Evolutionary conservation across 2,797 vertebrate species (phyloP), one percentile per base, ranked within the genome.

Genomic region (Molothrus aeneus): DNA sequence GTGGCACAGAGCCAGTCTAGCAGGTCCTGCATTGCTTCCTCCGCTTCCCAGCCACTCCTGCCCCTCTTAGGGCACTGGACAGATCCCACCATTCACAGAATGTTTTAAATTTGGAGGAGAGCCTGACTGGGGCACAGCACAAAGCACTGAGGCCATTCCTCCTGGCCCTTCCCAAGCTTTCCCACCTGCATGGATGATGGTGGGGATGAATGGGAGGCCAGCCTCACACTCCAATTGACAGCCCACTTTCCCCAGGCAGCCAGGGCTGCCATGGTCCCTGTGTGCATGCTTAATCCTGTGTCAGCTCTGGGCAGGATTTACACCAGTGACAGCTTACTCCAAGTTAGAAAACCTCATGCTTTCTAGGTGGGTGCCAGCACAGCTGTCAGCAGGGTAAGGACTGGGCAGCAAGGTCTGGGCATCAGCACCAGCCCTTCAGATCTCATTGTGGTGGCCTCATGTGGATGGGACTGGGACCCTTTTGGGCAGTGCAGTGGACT

Each of bases 1-100:
- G 28, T 1, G 50, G 32, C 57, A 7, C 1, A 0, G 15, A 54
- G 69, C 61, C 53, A 7, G 1, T 0, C 0, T 4, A 8, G 47
- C 36, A 2, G 14, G 10, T 77, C 80, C 64, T 25, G 34, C n/a
- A 2, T 20, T 2, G 17, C 72, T 18, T 63, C 54, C 22, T n/a
- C 18, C 13, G 7, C 64, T 69, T 57, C 80, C 47, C 48, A 7
- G 3, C 42, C 48, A 3, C 60, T 59, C 43, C 83, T n/a, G 86
- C 9, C 47, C 29, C 47, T 65, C 71, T 20, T 11, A 60, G 28
- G 22, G 17, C 28, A 7, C 61, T 26, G 70, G 43, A 32, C 80
- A 56, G 34, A 34, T 19, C 57, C 65, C 51, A 25, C 13, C 9
- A 2, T 26, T 53, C 17, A 6, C 29, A 8, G 40, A 10, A 17